Evolutionary conservation across 2,113 vertebrate genomes (phyloP).

Genomic region (Tragelaphus scriptus): DNA sequence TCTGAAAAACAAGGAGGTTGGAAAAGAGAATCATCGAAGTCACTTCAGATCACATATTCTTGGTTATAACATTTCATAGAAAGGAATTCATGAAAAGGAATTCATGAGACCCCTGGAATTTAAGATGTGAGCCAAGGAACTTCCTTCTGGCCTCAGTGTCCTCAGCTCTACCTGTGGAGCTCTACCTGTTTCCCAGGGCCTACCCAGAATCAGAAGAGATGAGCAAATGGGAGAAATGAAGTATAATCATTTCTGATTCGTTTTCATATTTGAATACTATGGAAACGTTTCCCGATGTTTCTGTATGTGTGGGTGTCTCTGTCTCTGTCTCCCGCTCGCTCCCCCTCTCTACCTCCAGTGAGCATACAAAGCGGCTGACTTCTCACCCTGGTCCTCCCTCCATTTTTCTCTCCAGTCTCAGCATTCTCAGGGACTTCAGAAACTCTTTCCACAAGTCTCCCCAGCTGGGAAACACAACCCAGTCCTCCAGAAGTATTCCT

Average conservation of each 20-base stretch:
- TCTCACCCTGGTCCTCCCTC: background rate
- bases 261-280: background rate
- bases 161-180: background rate
- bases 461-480: slow-evolving; percentile 37
- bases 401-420: background rate
- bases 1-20: slow-evolving; percentile 3
- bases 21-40: background rate
- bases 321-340: background rate
- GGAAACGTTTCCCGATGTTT: background rate
- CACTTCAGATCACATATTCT: background rate
- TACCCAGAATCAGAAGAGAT: background rate
- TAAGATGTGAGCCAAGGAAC: background rate
- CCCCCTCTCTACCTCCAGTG: background rate
- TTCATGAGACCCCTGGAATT: background rate
- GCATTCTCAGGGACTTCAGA: background rate
- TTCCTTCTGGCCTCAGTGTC: background rate
- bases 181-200: background rate
- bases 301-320: background rate
- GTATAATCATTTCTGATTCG: background rate
- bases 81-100: slow-evolving; percentile 46
- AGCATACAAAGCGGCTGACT: background rate
- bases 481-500: slow-evolving; percentile 64
- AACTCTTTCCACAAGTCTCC: background rate
- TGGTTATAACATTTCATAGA: background rate
- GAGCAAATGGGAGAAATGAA: background rate